Percentiles rank a stretch among this genome's conserved stretches.
These are phyloP conservation scores for Cacatua alba DNA, from an alignment of 2,113 vertebrate species.

Conservation along the genomic window DNA sequence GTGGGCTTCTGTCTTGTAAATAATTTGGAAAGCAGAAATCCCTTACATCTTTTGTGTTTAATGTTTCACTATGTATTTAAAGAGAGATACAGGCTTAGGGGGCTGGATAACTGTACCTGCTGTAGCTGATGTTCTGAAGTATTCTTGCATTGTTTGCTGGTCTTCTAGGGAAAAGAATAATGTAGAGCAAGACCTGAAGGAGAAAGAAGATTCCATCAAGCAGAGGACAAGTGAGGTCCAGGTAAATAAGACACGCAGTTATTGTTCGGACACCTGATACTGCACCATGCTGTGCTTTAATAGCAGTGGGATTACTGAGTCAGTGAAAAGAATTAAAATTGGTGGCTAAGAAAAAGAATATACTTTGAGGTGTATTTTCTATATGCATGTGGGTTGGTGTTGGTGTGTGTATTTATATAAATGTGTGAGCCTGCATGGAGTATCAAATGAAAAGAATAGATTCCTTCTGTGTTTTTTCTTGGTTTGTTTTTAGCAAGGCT, in stretches of 20 bases:
- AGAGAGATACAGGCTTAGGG: constrained; percentile 80
- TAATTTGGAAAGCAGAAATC: constrained; percentile 72
- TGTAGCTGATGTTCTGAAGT: constrained; percentile 87
- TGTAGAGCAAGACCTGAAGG: constrained; percentile 95
- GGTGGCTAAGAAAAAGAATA: not conserved
- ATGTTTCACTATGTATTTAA: constrained; percentile 85
- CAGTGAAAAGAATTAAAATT: not conserved
- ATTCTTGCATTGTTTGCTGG: constrained; percentile 92
- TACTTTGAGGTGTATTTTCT: not conserved
- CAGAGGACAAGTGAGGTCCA: constrained; percentile 91
- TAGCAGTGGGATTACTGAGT: not conserved
- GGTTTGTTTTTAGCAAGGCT: not conserved
- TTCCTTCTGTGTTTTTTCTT: not conserved
- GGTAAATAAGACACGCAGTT: constrained; percentile 78
- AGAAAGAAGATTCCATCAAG: constrained; percentile 93
- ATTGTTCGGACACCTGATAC: not conserved
- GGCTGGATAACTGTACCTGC: constrained; percentile 82
- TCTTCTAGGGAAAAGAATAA: constrained; percentile 95
- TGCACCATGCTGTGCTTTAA: constrained; percentile 11
- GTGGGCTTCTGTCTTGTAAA: constrained; percentile 69
- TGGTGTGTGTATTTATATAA: not conserved
- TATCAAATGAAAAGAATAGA: not conserved
- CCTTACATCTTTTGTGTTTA: constrained; percentile 64
- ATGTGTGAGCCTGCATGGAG: not conserved
- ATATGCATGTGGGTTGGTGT: not conserved